Evolutionary conservation across 2,113 vertebrate genomes (phyloP).

Genomic region (Pachyramphus minor): DNA sequence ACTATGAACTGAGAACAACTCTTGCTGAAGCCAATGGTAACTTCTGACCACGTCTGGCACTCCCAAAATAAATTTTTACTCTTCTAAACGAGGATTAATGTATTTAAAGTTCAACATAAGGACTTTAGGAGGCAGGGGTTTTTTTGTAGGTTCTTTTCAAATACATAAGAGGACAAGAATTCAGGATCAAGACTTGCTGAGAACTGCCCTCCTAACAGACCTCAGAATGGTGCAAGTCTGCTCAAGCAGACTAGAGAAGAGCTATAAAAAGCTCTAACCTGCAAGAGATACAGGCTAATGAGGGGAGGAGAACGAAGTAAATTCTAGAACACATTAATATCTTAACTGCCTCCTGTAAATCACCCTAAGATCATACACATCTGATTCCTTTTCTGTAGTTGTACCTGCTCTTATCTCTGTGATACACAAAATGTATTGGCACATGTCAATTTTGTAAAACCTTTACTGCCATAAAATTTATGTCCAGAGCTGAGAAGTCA

Average conservation of each 20-base stretch:
- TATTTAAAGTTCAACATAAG: not conserved
- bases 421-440: not conserved
- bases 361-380: not conserved
- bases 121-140: not conserved
- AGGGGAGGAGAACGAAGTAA: not conserved
- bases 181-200: not conserved
- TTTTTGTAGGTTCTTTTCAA: not conserved
- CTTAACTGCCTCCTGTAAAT: not conserved
- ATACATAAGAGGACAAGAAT: not conserved
- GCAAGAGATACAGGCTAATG: not conserved
- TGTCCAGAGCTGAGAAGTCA: not conserved
- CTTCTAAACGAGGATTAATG: not conserved
- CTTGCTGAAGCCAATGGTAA: not conserved
- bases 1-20: not conserved
- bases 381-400: not conserved
- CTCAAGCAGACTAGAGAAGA: not conserved
- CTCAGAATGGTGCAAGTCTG: not conserved
- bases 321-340: not conserved
- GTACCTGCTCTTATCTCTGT: not conserved
- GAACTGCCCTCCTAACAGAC: not conserved
- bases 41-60: not conserved
- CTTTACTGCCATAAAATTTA: not conserved
- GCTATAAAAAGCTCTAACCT: not conserved
- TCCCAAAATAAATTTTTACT: not conserved
- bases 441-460: not conserved